Evolutionary conservation across 2,888 invertebrate genomes (phyloP).

Genomic region (Drosophila parthenogenetica): DNA sequence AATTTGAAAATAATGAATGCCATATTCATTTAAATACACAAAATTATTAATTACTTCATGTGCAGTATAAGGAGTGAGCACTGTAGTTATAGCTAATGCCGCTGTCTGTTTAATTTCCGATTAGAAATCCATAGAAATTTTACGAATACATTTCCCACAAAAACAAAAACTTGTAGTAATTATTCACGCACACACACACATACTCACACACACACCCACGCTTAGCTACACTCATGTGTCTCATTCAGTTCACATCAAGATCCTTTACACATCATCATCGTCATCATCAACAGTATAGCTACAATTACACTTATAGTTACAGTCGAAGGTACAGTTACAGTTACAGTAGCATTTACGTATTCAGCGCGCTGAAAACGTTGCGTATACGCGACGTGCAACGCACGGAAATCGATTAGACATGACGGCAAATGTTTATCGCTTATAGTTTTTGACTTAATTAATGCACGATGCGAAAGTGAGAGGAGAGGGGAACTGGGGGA

Average conservation of each 20-base stretch:
- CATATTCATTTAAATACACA: background rate
- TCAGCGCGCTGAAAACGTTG: slow-evolving; percentile 37
- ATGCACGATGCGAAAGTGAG: slow-evolving; percentile 14
- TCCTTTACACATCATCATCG: slow-evolving; percentile 15
- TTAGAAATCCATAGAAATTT: background rate
- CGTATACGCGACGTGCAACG: slow-evolving; percentile 61
- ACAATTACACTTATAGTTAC: slow-evolving; percentile 14
- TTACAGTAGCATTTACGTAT: slow-evolving; percentile 7
- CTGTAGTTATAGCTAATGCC: background rate
- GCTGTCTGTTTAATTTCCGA: slow-evolving; percentile 62
- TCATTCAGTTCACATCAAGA: slow-evolving; percentile 32
- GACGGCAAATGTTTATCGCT: slow-evolving; percentile 61
- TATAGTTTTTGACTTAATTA: slow-evolving; percentile 65
- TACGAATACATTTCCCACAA: background rate
- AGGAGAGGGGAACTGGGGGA: too few relatives aligned
- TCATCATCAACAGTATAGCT: background rate
- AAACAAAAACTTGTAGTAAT: slow-evolving; percentile 28
- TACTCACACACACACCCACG: background rate
- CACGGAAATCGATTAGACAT: slow-evolving; percentile 72
- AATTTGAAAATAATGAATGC: too few relatives aligned
- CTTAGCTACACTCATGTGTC: background rate
- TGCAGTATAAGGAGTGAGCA: background rate
- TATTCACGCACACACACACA: slow-evolving; percentile 13
- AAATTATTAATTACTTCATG: background rate
- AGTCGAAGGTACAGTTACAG: slow-evolving; percentile 15